A percentile compares a stretch with the other conserved stretches of the same genome.
These are phyloP conservation scores for Cavia aperea DNA, from an alignment of 2,113 vertebrate genomes.

Conservation along the genomic window DNA sequence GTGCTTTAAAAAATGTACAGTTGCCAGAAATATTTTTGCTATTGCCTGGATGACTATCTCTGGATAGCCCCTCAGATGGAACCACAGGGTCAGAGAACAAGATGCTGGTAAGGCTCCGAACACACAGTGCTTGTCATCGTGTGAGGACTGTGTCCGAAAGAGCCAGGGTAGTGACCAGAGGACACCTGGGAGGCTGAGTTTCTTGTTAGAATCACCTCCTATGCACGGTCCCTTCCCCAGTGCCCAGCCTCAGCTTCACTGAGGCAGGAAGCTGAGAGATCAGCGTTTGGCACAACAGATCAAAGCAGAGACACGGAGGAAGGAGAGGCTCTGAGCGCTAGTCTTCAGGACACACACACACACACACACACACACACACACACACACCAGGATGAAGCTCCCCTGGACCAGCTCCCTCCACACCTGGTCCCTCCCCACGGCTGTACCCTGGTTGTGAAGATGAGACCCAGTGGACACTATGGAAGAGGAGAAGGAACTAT, in stretches of 20 bases:
- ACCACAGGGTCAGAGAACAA: not conserved
- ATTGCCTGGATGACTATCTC: not conserved
- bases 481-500: not conserved
- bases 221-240: not conserved
- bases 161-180: not conserved
- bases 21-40: slow-evolving; percentile 4
- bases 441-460: not conserved
- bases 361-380: too few species aligned
- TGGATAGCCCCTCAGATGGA: not conserved
- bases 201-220: not conserved
- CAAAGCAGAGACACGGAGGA: not conserved
- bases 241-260: not conserved
- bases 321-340: not conserved
- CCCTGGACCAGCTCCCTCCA: not conserved
- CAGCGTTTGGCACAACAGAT: not conserved
- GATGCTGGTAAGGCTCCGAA: not conserved
- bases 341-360: not conserved
- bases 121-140: not conserved
- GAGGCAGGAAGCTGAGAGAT: not conserved
- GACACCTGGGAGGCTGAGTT: too few species aligned
- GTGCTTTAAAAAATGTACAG: not conserved
- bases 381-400: too few species aligned
- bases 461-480: not conserved
- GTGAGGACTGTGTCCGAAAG: not conserved
- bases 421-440: not conserved